These are phyloP conservation scores for Invenusta paracnida DNA, from an alignment of 2,888 invertebrate genomes.

Conservation along the genomic window DNA sequence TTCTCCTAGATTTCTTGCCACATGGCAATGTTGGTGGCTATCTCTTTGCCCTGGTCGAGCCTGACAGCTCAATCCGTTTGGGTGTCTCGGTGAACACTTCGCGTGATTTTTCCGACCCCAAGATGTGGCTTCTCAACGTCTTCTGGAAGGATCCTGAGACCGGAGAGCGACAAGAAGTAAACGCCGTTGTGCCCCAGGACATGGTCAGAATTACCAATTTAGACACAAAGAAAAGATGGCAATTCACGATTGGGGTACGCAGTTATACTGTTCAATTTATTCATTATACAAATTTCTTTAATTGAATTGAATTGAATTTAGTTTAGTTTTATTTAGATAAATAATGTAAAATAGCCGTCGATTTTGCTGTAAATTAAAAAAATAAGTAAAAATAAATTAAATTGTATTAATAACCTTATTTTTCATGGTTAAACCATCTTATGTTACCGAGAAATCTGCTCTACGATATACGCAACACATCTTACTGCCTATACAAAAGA, in stretches of 20 bases:
- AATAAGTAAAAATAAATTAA: too few species aligned
- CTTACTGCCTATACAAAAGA: too few species aligned
- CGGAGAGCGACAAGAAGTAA: neutral
- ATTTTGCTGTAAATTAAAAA: too few species aligned
- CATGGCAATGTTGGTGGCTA: neutral
- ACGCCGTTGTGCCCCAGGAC: neutral
- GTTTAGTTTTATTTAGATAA: too few species aligned
- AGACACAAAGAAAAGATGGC: neutral
- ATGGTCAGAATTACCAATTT: neutral
- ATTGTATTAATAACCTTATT: too few species aligned
- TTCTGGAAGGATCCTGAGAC: neutral
- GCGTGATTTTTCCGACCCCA: neutral
- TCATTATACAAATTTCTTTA: too few species aligned
- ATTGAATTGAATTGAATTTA: too few species aligned
- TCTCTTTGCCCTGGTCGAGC: neutral
- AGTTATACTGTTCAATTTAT: too few species aligned
- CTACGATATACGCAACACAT: too few species aligned
- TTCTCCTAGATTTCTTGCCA: neutral
- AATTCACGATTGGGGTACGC: neutral
- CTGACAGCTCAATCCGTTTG: neutral
- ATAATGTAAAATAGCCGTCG: too few species aligned
- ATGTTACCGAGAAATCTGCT: too few species aligned
- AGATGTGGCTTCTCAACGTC: neutral
- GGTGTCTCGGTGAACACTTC: neutral
- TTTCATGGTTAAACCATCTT: too few species aligned